Conservation (phyloP, 2,113 vertebrate genomes). For the Myrmecobius fasciatus region DNA sequence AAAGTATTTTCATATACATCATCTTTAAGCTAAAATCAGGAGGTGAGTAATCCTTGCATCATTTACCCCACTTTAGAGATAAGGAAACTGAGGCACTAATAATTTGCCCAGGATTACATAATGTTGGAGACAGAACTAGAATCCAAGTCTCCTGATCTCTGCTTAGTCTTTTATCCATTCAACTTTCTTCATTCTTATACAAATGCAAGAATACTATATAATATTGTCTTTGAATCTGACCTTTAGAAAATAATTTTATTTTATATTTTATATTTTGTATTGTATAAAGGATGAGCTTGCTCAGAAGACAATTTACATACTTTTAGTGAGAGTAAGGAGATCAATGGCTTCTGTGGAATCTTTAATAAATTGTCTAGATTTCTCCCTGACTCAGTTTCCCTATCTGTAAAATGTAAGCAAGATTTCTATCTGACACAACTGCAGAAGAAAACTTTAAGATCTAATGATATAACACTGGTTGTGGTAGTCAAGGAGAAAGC, state of each 20-base stretch:
- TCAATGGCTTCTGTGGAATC: not conserved
- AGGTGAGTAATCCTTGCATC: too few species aligned
- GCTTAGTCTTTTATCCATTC: not conserved
- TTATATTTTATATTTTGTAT: too few species aligned
- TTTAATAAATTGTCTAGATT: not conserved
- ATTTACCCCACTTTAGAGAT: not conserved
- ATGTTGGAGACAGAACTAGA: not conserved
- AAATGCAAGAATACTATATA: not conserved
- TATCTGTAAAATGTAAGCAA: constrained; percentile 7
- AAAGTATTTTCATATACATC: not conserved
- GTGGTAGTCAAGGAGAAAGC: constrained; percentile 37
- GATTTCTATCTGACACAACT: constrained; percentile 35
- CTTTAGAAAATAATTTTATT: constrained; percentile 41
- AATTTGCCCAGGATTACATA: not conserved
- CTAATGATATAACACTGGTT: constrained; percentile 33
- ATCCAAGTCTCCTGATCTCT: not conserved
- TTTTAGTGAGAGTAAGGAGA: not conserved
- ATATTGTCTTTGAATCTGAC: not conserved
- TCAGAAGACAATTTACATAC: not conserved
- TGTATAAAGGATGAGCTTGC: not conserved
- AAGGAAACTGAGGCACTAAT: not conserved
- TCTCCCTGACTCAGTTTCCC: constrained; percentile 23
- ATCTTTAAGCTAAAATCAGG: not conserved
- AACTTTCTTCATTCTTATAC: not conserved
- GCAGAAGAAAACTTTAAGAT: constrained; percentile 40